Conservation (phyloP, 2,113 vertebrate species). For the Athene cunicularia region DNA sequence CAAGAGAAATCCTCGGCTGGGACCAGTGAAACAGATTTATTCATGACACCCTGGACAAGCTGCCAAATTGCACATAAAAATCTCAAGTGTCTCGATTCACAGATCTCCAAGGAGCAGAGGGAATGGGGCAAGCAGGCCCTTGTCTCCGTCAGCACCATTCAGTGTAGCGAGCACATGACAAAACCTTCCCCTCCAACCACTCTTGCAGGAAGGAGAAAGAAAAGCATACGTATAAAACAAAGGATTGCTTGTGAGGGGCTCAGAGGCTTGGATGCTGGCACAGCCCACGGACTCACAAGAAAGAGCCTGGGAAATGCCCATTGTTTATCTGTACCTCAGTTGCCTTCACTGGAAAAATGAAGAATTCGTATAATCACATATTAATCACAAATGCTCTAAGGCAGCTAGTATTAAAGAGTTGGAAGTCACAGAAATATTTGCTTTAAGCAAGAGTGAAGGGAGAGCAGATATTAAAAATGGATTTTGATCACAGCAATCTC, state of each 20-base stretch:
- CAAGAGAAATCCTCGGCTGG: background rate
- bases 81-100: background rate
- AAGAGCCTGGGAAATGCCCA: background rate
- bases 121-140: background rate
- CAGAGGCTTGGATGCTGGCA: background rate
- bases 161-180: background rate
- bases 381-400: background rate
- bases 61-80: background rate
- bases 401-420: background rate
- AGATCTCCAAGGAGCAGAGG: background rate
- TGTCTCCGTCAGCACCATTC: background rate
- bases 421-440: background rate
- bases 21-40: background rate
- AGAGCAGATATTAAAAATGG: background rate
- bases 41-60: background rate
- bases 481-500: background rate
- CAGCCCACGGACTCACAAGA: background rate
- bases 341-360: background rate
- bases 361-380: background rate
- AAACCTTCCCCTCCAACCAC: background rate
- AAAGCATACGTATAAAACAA: background rate
- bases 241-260: background rate
- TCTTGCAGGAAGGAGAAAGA: background rate
- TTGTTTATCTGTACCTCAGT: background rate
- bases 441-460: slow-evolving; percentile 3